These are phyloP conservation scores for Prosopocoilus inquinatus DNA, from an alignment of 2,888 invertebrate genomes.

Conservation along the genomic window DNA sequence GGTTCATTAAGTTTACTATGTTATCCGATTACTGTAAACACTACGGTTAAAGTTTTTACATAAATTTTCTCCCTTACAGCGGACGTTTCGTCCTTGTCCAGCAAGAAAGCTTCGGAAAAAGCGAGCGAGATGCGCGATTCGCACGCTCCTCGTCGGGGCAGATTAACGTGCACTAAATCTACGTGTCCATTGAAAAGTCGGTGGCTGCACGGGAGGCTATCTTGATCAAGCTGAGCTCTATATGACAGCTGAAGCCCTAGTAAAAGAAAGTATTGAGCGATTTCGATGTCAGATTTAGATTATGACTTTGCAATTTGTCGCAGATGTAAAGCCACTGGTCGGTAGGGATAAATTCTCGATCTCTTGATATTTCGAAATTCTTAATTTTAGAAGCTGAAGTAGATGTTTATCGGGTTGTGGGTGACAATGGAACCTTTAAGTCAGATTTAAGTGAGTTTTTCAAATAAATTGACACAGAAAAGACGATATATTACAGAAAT, in stretches of 20 bases:
- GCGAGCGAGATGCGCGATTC: conserved; percentile 1
- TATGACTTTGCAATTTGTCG: conserved; percentile 40
- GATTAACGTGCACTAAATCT: conserved; percentile 30
- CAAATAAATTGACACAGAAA: too few relatives aligned
- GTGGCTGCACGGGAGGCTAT: conserved; percentile 34
- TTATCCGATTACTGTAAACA: conserved; percentile 40
- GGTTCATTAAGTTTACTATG: conserved; percentile 36
- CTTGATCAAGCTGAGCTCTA: conserved; percentile 34
- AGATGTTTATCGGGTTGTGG: conserved; percentile 1
- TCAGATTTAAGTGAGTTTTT: too few relatives aligned
- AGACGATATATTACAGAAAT: too few relatives aligned
- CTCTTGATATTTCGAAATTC: conserved; percentile 1
- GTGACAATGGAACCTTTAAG: too few relatives aligned
- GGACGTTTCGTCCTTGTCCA: neutral
- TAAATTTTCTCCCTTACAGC: conserved; percentile 9
- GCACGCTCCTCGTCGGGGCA: conserved; percentile 10
- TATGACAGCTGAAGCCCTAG: conserved; percentile 34
- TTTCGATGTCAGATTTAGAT: conserved; percentile 41
- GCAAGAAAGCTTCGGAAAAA: neutral
- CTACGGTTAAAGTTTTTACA: conserved; percentile 22
- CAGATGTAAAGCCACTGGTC: neutral
- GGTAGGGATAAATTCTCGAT: neutral
- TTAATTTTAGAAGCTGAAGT: neutral
- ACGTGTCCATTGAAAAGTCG: conserved; percentile 34
- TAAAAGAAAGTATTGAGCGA: conserved; percentile 28